Base-by-base conservation (phyloP, 1,140 invertebrate genomes). In the Drosophila murphyi region DNA sequence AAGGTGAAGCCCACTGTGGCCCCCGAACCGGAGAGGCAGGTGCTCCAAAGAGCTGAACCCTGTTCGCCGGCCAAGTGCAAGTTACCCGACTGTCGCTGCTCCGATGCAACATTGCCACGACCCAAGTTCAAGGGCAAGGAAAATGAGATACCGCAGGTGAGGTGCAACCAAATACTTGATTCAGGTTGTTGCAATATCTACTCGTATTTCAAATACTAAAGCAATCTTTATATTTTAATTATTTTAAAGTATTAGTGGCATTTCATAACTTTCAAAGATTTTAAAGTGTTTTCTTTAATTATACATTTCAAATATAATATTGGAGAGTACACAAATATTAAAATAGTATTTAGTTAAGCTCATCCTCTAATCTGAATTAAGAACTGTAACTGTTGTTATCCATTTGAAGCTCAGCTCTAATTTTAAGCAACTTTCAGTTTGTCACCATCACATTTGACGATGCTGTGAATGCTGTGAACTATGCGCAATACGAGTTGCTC, bases 391-490 rank as follows among this genome's bases (percentile, higher is more conserved):
- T 0, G 20, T 20, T 20, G 20, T 20, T 20, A 20, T 20, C 20
- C 20, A 20, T 20, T 1, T 20, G 20, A 20, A 20, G 20, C 1
- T 20, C 20, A 20, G 34, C 32, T n/a, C 5, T 10, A 5, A 54
- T 12, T 52, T 39, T 12, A 0, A 20, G 20, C 4, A 8, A 6
- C 20, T 31, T 29, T 32, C 32, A 89, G 87, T 85, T 87, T 2
- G 94, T 96, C 10, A 91, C 95, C 6, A 91, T 96, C 3, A 96
- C 95, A 6, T 96, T 96, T 80, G 95, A 96, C 72, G 95, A 96
- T 92, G 95, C 94, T 0, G 94, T 96, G 3, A 96, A 94, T 74
- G 93, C 94, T 0, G 80, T 94, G 1, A 96, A 96, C 88, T 95
- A 94, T 60, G 92, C 94, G 5, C 94, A 95, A 34, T 96, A 96